Base-by-base conservation (phyloP, 2,888 invertebrate species). In the Argynnis bischoffii region DNA sequence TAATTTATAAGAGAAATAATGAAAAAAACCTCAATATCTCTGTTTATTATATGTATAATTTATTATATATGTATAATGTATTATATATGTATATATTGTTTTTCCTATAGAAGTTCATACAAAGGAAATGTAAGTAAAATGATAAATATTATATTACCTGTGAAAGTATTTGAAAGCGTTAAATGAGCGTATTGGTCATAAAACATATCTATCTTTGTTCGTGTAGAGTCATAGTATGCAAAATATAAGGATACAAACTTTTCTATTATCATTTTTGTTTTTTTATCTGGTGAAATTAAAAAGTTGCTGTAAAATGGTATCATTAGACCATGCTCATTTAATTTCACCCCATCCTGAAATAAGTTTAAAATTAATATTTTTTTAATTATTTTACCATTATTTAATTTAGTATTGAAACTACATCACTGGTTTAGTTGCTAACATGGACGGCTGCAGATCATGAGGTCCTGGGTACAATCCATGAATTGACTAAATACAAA, bases 211-310 rank as follows among this genome's bases (percentile, higher is more conserved):
- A 90, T 73, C n/a, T 76, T 81, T 1, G 70, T 69, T 6, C 79
- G 72, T 2, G 66, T 56, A 2, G 76, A 70, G 66, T 89, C 89
- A 68, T 83, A 92, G 69, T 86, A 81, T 0, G 86, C 75, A 69
- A 90, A 92, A 69, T 88, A 92, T 8, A 86, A 63, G 0, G 80
- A 80, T 0, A 92, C 72, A 70, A 92, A 92, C 35, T 88, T 89
- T 50, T 92, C 91, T 0, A 88, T 82, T 0, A 91, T 64, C 80
- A 84, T 79, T 65, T 83, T 88, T 0, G 86, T 84, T 50, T 74
- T 80, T 51, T 70, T 81, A 41, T 86, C 83, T 0, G 83, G 74
- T 2, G 74, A 76, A 3, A 69, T 71, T n/a, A 89, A 50, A 70
- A 74, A 91, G 64, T 90, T 87, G 60, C 78, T 86, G 51, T 77